Base-by-base conservation (phyloP, 2,797 vertebrate species). In the Protosalanx chinensis region DNA sequence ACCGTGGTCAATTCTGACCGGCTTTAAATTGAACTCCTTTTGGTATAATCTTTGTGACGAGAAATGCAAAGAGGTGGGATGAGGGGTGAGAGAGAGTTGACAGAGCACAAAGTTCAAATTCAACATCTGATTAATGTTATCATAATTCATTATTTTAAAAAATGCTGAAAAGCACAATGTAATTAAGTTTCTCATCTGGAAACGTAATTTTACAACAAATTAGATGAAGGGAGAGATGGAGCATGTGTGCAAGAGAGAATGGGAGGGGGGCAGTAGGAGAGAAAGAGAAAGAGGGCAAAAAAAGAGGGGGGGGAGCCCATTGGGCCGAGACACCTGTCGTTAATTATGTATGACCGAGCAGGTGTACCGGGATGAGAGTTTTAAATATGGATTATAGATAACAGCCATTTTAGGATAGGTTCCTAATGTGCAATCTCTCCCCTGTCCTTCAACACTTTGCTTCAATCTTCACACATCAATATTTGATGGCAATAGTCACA, bases 261-360 rank as follows among this genome's bases (percentile, higher is more conserved):
- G 46, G 46, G 64, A 67, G 32, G 46, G 49, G 51, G 46, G 27
- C n/a, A 70, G 60, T 16, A 32, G 18, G 49, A 58, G 41, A 59
- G 67, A 56, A 29, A 46, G 61, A 66, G 15, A 7, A 30, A 18
- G 66, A 41, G n/a, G 49, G 20, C 29, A 58, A 61, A n/a, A 46
- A 58, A 61, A 70, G 23, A 67, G 75, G 93, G 92, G 86, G 92
- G 92, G 88, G 92, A 92, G 90, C 92, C 90, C 90, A 83, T 84
- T 92, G 91, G 90, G 84, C 64, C 23, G 62, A 66, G 67, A 69
- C 76, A 35, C 30, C 51, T 37, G 60, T n/a, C n/a, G 23, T 77
- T 74, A 73, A 59, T 71, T 68, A 73, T 70, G 58, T 41, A 67
- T 75, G 62, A 64, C 35, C 33, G 16, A 35, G 64, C 72, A 64